phyloP scores from a whole-genome alignment of 2,797 vertebrate species.

The Sebastes oblongus region DNA sequence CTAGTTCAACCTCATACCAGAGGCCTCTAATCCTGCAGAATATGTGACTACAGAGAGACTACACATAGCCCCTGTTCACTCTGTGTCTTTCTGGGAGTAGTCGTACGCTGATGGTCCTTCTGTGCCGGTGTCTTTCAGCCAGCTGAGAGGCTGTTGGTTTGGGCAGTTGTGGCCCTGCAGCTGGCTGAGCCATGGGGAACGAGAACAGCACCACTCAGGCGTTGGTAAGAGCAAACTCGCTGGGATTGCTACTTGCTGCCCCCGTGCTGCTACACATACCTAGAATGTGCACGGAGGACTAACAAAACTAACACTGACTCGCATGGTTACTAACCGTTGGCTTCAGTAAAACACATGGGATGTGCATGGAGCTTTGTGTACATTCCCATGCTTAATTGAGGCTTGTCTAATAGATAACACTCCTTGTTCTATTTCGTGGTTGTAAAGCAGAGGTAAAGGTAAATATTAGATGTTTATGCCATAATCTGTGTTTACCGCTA shows the following conservation, averaged over 20 bases:
- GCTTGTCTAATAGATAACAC: slow-evolving; percentile 27
- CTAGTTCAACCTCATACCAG: slow-evolving; percentile 52
- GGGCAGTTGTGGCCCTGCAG: slow-evolving; percentile 56
- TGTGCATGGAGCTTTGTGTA: not conserved
- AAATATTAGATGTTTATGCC: not conserved
- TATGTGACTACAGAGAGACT: slow-evolving; percentile 27
- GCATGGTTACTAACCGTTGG: slow-evolving; percentile 36
- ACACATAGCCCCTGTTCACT: not conserved
- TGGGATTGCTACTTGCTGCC: slow-evolving; percentile 18
- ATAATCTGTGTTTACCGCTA: not conserved
- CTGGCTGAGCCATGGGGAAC: slow-evolving; percentile 82
- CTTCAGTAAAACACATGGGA: slow-evolving; percentile 15
- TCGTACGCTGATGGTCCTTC: slow-evolving; percentile 48
- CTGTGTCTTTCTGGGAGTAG: slow-evolving; percentile 9
- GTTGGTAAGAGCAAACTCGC: slow-evolving; percentile 76
- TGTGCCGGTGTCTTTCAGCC: slow-evolving; percentile 72
- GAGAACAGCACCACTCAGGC: slow-evolving; percentile 79
- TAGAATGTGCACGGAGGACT: slow-evolving; percentile 18
- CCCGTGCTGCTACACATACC: slow-evolving; percentile 1
- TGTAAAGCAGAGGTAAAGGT: not conserved
- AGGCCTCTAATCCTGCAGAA: slow-evolving; percentile 65
- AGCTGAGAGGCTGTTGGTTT: slow-evolving; percentile 60
- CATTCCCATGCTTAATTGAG: slow-evolving; percentile 9
- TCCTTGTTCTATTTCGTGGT: not conserved
- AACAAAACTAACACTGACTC: slow-evolving; percentile 47